Evolutionary conservation across 2,888 invertebrate genomes (phyloP).

Genomic region (Eupithecia subumbrata): DNA sequence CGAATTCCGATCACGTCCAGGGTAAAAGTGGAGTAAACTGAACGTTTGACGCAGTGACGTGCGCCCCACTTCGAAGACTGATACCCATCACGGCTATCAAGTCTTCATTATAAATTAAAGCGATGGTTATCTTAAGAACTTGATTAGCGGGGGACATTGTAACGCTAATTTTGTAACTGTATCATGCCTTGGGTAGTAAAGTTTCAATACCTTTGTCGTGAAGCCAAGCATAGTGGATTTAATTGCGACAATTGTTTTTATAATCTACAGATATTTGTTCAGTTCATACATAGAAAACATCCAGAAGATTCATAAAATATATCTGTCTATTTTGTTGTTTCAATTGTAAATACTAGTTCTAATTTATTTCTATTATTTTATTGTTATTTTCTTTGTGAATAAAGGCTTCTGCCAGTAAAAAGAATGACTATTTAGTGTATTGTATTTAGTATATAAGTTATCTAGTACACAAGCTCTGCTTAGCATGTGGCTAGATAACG

Average conservation of each 20-base stretch:
- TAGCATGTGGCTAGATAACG: no score
- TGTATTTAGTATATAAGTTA: no score
- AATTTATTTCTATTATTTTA: no score
- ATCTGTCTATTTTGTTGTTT: no score
- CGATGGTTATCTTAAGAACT: slow-evolving; percentile 48
- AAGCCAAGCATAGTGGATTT: not conserved
- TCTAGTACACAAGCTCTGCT: no score
- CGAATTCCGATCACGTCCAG: slow-evolving; percentile 57
- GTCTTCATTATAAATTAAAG: slow-evolving; percentile 59
- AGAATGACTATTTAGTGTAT: no score
- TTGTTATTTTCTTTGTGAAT: no score
- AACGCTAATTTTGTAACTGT: slow-evolving; percentile 30
- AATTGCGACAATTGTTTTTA: not conserved
- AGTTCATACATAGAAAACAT: no score
- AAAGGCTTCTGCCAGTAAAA: no score
- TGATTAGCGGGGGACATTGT: slow-evolving; percentile 35
- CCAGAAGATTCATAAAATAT: no score
- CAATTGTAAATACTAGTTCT: no score
- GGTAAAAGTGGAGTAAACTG: slow-evolving; percentile 51
- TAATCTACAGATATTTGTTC: no score
- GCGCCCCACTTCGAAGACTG: slow-evolving; percentile 56
- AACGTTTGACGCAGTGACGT: slow-evolving; percentile 57
- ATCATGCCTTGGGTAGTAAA: not conserved
- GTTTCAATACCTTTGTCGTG: not conserved
- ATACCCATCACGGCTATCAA: slow-evolving; percentile 59